These are phyloP conservation scores for Miltochrista miniata DNA, from an alignment of 2,888 invertebrate species.

Conservation along the genomic window DNA sequence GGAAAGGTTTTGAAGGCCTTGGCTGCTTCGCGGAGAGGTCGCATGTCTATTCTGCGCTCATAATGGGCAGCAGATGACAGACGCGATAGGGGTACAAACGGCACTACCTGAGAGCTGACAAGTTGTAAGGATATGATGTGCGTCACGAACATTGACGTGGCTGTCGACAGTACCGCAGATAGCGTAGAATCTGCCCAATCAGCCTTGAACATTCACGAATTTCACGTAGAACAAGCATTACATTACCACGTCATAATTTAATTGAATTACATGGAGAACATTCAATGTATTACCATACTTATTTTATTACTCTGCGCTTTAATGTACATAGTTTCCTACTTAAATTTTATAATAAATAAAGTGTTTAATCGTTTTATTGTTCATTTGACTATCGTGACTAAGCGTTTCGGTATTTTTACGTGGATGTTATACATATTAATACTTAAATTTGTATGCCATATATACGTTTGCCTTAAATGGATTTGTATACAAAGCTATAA, in stretches of 20 bases:
- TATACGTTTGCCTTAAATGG: not conserved
- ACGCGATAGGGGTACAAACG: constrained; percentile 51
- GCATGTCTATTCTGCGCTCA: constrained; percentile 61
- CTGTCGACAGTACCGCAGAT: constrained; percentile 1
- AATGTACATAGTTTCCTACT: no score
- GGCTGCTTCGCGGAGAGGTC: constrained; percentile 59
- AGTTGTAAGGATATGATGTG: constrained; percentile 33
- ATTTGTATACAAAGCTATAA: constrained; percentile 2
- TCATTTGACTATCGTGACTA: not conserved
- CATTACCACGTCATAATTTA: constrained; percentile 17
- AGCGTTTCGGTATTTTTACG: not conserved
- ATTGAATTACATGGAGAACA: constrained; percentile 7
- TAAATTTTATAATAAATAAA: constrained; percentile 1
- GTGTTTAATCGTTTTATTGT: not conserved
- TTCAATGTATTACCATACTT: constrained; percentile 18
- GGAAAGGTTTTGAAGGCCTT: constrained; percentile 66
- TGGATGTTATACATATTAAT: not conserved
- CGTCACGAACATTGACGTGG: constrained; percentile 22
- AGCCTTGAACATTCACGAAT: constrained; percentile 20
- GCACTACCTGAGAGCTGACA: constrained; percentile 30
- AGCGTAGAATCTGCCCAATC: constrained; percentile 16
- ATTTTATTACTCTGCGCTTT: constrained; percentile 1
- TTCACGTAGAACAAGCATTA: constrained; percentile 14
- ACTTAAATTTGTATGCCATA: not conserved
- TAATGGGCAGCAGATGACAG: constrained; percentile 75